Percentiles rank a stretch among this genome's conserved stretches.
Evolutionary conservation across 2,797 vertebrate genomes (phyloP).

Genomic region (Anolis apletophallus): DNA sequence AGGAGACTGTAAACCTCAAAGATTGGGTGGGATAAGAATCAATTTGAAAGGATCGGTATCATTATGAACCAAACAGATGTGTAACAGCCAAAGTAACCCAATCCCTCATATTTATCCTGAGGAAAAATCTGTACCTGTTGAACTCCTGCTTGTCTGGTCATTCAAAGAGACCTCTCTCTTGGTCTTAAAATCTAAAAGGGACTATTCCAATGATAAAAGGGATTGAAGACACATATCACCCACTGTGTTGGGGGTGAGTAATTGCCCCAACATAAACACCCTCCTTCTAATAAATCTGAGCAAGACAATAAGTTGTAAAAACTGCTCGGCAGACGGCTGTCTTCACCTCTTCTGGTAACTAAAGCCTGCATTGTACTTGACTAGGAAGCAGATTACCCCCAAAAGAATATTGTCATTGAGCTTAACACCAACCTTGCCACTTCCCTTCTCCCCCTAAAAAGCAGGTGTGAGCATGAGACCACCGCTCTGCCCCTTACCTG

Average conservation of each 20-base stretch:
- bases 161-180: background rate
- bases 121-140: background rate
- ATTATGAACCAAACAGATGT: background rate
- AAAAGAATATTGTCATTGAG: conserved; percentile 56
- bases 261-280: background rate
- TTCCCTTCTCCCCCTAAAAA: conserved; percentile 19
- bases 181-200: background rate
- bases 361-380: conserved; percentile 42
- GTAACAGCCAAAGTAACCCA: background rate
- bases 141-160: background rate
- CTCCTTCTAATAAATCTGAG: conserved; percentile 1
- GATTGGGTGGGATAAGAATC: background rate
- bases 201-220: background rate
- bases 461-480: conserved; percentile 44
- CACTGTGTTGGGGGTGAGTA: background rate
- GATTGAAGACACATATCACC: background rate
- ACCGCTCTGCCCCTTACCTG: conserved; percentile 69
- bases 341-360: conserved; percentile 48
- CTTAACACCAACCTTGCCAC: conserved; percentile 56
- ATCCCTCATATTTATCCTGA: background rate
- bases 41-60: background rate
- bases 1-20: too few relatives aligned
- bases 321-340: conserved; percentile 21
- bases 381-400: background rate
- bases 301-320: conserved; percentile 21